Conservation (phyloP, 1,140 invertebrate species). For the Brachionus rotundiformis region DNA sequence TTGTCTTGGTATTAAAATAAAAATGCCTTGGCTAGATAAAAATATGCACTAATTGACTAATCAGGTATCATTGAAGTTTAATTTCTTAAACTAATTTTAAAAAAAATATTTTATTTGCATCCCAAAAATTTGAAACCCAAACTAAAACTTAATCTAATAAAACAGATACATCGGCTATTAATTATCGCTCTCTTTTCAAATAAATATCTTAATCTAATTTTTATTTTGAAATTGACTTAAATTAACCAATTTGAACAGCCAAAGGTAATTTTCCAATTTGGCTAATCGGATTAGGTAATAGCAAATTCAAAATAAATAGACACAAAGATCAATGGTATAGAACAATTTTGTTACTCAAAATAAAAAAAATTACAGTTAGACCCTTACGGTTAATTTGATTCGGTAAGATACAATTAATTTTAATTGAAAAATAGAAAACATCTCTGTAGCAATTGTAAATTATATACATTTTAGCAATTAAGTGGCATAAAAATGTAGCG, state of each 20-base stretch:
- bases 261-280: not conserved
- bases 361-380: not conserved
- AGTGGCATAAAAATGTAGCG: constrained; percentile 36
- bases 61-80: no score
- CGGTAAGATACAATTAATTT: not conserved
- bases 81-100: no score
- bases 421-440: constrained; percentile 13
- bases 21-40: no score
- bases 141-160: no score
- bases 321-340: not conserved
- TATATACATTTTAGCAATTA: constrained; percentile 42
- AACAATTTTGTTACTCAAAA: not conserved
- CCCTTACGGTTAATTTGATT: not conserved
- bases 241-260: not conserved
- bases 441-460: not conserved
- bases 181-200: not conserved
- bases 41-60: no score
- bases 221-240: not conserved
- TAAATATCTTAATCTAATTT: not conserved
- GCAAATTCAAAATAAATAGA: not conserved
- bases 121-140: not conserved
- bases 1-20: no score
- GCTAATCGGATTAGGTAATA: not conserved
- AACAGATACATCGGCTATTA: no score
- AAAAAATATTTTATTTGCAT: no score